Conservation (phyloP, 1,140 invertebrate species). For the Anoplolepis gracilipes region DNA sequence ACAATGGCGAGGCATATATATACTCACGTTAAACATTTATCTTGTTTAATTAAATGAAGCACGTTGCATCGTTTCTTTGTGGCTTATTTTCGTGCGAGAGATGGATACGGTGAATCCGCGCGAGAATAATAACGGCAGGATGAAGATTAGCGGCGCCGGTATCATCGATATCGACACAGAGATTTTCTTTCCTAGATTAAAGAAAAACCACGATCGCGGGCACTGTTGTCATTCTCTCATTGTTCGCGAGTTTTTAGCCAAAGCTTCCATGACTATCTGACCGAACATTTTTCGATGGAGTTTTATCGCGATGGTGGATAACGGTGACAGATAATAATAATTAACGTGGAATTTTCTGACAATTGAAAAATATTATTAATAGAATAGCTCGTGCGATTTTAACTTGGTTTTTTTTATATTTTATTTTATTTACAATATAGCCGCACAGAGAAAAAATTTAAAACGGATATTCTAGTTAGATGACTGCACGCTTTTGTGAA, state of each 20-base stretch:
- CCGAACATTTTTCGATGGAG: not conserved
- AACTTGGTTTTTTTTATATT: not conserved
- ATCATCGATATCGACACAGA: slow-evolving; percentile 20
- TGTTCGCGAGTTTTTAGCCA: slow-evolving; percentile 33
- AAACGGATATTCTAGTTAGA: no score
- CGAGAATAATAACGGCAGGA: slow-evolving; percentile 22
- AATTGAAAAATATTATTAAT: not conserved
- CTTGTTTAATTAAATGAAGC: slow-evolving; percentile 68
- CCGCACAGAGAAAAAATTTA: not conserved
- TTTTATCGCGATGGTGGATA: not conserved
- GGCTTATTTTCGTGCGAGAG: not conserved
- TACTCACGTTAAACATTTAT: slow-evolving; percentile 56
- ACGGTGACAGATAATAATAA: slow-evolving; percentile 4
- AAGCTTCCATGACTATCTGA: not conserved
- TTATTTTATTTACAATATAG: slow-evolving; percentile 5
- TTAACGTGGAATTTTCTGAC: not conserved
- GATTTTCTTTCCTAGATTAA: slow-evolving; percentile 34
- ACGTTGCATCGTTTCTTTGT: slow-evolving; percentile 2
- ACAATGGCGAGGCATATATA: slow-evolving; percentile 51
- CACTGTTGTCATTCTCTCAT: slow-evolving; percentile 38
- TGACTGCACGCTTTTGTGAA: not conserved
- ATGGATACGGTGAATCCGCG: not conserved
- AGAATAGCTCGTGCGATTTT: slow-evolving; percentile 5
- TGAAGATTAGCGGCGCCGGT: slow-evolving; percentile 19
- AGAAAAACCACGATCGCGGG: slow-evolving; percentile 35